phyloP scores from a whole-genome alignment of 2,888 invertebrate genomes.

The Baccha elongata region DNA sequence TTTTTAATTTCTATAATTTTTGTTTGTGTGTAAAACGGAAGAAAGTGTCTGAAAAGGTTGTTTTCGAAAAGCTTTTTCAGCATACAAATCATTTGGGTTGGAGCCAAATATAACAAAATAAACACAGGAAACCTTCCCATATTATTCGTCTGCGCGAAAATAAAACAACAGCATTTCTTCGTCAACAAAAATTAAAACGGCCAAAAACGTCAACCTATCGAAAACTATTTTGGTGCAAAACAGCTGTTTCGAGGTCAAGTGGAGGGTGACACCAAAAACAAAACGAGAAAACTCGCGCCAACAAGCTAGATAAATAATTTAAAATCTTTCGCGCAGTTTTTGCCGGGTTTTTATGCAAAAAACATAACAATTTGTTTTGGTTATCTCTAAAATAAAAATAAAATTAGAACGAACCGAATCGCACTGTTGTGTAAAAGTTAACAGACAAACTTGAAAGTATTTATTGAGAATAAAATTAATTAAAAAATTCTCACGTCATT shows the following conservation, averaged over 20 bases:
- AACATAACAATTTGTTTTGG: constrained; percentile 30
- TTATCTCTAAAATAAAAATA: constrained; percentile 22
- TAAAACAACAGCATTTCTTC: neutral
- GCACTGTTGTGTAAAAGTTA: constrained; percentile 19
- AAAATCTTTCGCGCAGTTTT: constrained; percentile 65
- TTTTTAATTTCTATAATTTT: neutral
- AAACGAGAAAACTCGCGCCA: constrained; percentile 4
- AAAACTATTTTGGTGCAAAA: constrained; percentile 60
- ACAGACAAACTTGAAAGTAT: constrained; percentile 10
- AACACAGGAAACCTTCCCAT: constrained; percentile 6
- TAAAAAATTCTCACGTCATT: constrained; percentile 27
- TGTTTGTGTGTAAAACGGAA: no score
- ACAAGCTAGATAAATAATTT: constrained; percentile 20
- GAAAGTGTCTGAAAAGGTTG: constrained; percentile 10
- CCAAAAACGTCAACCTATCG: constrained; percentile 13
- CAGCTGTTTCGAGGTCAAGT: constrained; percentile 66
- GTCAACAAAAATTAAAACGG: neutral
- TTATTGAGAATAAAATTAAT: constrained; percentile 18
- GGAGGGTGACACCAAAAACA: constrained; percentile 53
- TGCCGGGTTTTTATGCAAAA: constrained; percentile 46
- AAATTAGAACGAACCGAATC: neutral
- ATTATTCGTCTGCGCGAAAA: neutral
- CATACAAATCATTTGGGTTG: constrained; percentile 10
- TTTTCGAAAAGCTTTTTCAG: constrained; percentile 26
- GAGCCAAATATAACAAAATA: constrained; percentile 15